Evolutionary conservation across 2,113 vertebrate genomes (phyloP).

Genomic region (Ariopsis seemanni): DNA sequence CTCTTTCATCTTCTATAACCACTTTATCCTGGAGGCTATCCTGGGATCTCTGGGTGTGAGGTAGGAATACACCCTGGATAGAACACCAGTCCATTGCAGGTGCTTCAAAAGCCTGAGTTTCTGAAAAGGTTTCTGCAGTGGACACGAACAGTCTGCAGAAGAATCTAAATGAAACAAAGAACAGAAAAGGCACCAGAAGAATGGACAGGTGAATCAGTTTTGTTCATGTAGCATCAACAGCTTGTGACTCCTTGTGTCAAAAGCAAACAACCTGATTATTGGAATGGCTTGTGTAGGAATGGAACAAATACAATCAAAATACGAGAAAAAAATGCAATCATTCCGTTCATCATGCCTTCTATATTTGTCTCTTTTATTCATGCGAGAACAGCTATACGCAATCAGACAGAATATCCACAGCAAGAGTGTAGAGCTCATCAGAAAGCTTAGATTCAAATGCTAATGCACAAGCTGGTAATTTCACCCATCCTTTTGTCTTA

Average conservation of each 20-base stretch:
- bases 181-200: neutral
- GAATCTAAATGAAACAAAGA: neutral
- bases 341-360: neutral
- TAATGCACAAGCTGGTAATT: neutral
- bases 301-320: neutral
- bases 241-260: neutral
- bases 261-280: neutral
- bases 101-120: neutral
- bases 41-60: neutral
- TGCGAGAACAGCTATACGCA: neutral
- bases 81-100: neutral
- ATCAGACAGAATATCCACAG: neutral
- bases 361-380: neutral
- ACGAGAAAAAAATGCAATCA: neutral
- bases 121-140: neutral
- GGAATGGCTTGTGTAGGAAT: neutral
- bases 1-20: neutral
- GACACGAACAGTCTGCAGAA: neutral
- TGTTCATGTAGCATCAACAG: neutral
- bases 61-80: neutral
- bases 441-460: slow-evolving; percentile 3
- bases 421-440: neutral
- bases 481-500: neutral
- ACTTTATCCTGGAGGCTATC: neutral
- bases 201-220: neutral